These are phyloP conservation scores for Zaprionus bogoriensis DNA, from an alignment of 2,888 invertebrate genomes.

Conservation along the genomic window DNA sequence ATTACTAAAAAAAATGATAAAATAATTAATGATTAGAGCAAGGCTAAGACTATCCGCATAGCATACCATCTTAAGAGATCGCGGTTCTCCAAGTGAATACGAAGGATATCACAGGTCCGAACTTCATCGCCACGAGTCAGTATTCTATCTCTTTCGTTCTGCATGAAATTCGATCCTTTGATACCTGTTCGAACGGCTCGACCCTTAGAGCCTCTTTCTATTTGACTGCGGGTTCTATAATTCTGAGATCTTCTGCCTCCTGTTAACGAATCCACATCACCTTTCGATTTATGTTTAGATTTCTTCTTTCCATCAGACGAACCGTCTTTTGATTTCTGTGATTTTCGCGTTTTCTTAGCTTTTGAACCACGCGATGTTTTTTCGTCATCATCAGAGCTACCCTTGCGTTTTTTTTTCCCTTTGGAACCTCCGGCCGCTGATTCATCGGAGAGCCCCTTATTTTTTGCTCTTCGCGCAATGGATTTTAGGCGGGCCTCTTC, in stretches of 20 bases:
- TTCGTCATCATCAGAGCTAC: conserved; percentile 9
- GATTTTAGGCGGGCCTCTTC: too few relatives aligned
- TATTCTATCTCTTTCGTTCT: conserved; percentile 1
- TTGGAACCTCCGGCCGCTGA: too few relatives aligned
- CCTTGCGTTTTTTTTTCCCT: conserved; percentile 14
- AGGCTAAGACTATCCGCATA: neutral
- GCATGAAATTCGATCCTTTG: conserved; percentile 23
- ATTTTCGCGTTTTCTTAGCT: neutral
- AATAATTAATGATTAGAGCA: neutral
- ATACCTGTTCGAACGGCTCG: too few relatives aligned
- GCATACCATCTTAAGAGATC: conserved; percentile 54
- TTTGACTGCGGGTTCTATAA: too few relatives aligned
- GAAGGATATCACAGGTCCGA: conserved; percentile 67
- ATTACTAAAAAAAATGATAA: neutral
- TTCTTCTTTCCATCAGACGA: neutral
- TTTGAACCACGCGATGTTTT: neutral
- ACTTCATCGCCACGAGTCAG: conserved; percentile 57
- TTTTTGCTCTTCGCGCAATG: too few relatives aligned
- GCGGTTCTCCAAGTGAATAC: conserved; percentile 68
- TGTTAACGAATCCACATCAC: neutral
- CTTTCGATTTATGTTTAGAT: neutral
- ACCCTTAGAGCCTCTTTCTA: neutral
- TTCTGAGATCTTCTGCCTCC: neutral
- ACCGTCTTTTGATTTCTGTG: conserved; percentile 2
- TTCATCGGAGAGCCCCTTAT: too few relatives aligned